These are phyloP conservation scores for Glossophaga mutica DNA, from an alignment of 2,797 vertebrate species.

Conservation along the genomic window DNA sequence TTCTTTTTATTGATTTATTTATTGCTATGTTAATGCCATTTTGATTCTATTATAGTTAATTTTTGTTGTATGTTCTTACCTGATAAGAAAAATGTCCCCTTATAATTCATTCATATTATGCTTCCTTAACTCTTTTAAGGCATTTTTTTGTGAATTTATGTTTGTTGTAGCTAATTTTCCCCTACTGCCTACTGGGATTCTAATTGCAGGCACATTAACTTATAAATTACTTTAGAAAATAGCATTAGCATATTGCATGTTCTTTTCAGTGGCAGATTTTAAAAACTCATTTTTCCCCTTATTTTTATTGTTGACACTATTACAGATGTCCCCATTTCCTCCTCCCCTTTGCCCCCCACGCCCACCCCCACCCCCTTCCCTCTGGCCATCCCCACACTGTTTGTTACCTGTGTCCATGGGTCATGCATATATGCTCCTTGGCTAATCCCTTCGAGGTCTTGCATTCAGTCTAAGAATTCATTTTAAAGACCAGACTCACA, in stretches of 20 bases:
- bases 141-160: neutral
- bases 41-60: neutral
- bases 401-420: neutral
- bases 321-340: neutral
- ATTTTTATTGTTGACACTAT: neutral
- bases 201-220: constrained; percentile 8
- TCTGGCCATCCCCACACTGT: neutral
- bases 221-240: constrained; percentile 12
- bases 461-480: neutral
- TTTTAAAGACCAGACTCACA: neutral
- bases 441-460: neutral
- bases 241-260: neutral
- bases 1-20: neutral
- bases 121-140: neutral
- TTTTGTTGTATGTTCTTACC: neutral
- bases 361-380: too few species aligned
- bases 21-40: neutral
- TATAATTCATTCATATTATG: neutral
- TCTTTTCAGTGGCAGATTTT: neutral
- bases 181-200: neutral
- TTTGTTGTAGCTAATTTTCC: constrained; percentile 24
- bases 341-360: neutral
- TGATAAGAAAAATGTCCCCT: neutral
- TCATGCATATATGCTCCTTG: neutral
- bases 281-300: neutral